Conservation (phyloP, 2,888 invertebrate genomes). For the Lasius platythorax region DNA sequence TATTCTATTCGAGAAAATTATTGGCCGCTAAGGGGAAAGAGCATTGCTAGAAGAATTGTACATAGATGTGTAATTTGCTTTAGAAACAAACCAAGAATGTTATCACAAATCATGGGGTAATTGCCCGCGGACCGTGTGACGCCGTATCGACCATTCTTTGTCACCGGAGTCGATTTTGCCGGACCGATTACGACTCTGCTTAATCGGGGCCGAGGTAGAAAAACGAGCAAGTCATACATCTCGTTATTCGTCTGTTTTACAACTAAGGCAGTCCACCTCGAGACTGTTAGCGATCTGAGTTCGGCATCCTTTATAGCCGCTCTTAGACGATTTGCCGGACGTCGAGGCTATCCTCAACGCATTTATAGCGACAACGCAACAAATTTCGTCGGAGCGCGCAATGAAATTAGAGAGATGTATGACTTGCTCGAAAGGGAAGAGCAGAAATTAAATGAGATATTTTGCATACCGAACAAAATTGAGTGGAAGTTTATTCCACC, state of each 20-base stretch:
- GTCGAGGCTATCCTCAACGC: neutral
- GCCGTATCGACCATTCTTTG: neutral
- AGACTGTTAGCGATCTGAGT: neutral
- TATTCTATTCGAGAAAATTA: neutral
- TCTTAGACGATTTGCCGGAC: neutral
- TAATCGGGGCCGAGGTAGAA: too few relatives aligned
- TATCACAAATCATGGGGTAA: neutral
- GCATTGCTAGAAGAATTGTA: neutral
- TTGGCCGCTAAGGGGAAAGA: neutral
- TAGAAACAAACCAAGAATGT: neutral
- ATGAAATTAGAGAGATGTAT: neutral
- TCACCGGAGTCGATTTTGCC: neutral
- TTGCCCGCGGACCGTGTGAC: neutral
- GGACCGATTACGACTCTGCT: too few relatives aligned
- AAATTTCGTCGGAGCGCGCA: neutral
- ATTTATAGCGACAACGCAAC: neutral
- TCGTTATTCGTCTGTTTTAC: neutral
- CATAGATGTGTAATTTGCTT: neutral
- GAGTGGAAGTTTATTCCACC: slow-evolving; percentile 23
- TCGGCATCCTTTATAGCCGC: neutral
- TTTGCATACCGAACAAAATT: neutral
- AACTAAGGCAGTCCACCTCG: neutral
- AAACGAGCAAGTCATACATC: too few relatives aligned
- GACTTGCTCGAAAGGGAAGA: too few relatives aligned
- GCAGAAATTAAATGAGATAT: too few relatives aligned